Conservation (phyloP, 92 coral and sea anemone genomes). For the Parazoanthus darwini region DNA sequence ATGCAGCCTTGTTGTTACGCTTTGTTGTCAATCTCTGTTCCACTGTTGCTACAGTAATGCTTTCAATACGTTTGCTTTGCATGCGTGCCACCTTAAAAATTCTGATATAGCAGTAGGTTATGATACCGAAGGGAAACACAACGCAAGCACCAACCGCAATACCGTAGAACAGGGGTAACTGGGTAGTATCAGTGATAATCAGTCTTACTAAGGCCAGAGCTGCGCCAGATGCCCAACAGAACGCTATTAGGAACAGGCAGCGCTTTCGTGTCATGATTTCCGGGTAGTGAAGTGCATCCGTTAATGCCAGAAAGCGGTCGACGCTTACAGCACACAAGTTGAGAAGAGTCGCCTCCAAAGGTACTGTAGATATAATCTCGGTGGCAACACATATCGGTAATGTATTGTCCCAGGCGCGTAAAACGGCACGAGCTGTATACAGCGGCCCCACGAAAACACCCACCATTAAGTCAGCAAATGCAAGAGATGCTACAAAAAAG, state of each 20-base stretch:
- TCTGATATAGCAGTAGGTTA: constrained; percentile 21
- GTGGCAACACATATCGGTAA: not conserved
- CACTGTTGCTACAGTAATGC: not conserved
- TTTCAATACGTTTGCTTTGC: constrained; percentile 28
- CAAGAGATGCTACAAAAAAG: constrained; percentile 20
- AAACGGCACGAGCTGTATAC: not conserved
- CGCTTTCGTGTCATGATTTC: constrained; percentile 23
- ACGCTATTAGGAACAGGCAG: constrained; percentile 14
- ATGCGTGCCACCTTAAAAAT: constrained; percentile 28
- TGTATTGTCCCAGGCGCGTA: not conserved
- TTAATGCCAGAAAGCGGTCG: constrained; percentile 28
- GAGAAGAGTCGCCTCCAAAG: not conserved
- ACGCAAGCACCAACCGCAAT: not conserved
- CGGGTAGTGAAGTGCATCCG: constrained; percentile 4
- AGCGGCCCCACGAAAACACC: constrained; percentile 11
- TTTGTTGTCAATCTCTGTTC: not conserved
- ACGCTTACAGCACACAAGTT: constrained; percentile 24
- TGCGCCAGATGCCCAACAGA: not conserved
- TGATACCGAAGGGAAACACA: not conserved
- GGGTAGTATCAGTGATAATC: not conserved
- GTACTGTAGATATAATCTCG: not conserved
- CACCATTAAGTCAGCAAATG: constrained; percentile 21
- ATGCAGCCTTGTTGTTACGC: constrained; percentile 10
- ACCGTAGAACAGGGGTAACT: not conserved
- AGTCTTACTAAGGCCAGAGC: constrained; percentile 3